Percentiles rank a stretch among this genome's conserved stretches.
Conservation (phyloP, 2,797 vertebrate species). For the Acanthis flammea region DNA sequence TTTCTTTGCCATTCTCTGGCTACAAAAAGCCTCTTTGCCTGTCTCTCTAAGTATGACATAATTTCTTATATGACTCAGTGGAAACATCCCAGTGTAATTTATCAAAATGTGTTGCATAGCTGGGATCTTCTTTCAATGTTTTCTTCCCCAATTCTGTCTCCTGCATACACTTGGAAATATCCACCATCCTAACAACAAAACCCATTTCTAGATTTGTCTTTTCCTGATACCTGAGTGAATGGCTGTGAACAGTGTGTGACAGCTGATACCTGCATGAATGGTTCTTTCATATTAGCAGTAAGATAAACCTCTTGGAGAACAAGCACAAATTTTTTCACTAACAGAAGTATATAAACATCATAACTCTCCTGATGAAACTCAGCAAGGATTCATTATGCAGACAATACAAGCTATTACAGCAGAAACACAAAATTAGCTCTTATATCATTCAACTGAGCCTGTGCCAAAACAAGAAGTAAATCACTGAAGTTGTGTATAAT, state of each 20-base stretch:
- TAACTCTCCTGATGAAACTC: constrained; percentile 2
- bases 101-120: background rate
- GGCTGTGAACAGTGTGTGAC: background rate
- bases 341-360: background rate
- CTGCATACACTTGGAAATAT: background rate
- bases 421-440: constrained; percentile 45
- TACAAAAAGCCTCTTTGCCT: background rate
- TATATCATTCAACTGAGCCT: constrained; percentile 31
- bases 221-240: background rate
- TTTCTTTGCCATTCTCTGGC: background rate
- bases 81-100: background rate
- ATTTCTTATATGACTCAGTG: background rate
- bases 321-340: background rate
- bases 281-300: background rate
- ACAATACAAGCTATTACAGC: constrained; percentile 30
- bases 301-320: background rate
- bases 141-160: background rate
- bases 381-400: constrained; percentile 39
- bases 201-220: background rate
- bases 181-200: background rate
- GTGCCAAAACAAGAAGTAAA: constrained; percentile 52
- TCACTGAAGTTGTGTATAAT: constrained; percentile 33
- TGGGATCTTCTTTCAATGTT: background rate
- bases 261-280: background rate
- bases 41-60: background rate